Percentiles rank a stretch among this genome's conserved stretches.
Conservation (phyloP, 1,140 invertebrate genomes). For the Brachionus paranguensis region DNA sequence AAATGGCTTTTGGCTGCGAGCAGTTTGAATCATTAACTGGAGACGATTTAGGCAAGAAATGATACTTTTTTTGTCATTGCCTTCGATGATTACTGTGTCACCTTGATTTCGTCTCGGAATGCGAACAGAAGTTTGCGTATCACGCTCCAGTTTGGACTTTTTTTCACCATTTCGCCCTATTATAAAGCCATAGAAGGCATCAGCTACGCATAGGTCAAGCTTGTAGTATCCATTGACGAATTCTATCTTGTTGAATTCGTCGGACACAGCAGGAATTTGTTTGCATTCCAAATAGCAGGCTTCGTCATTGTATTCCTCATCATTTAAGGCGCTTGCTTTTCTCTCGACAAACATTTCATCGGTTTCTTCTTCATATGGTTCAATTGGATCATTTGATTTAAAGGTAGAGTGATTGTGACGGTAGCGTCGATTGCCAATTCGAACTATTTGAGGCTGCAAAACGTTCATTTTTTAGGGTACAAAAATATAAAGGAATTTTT, state of each 20-base stretch:
- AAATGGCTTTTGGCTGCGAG: neutral
- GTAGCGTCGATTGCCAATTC: neutral
- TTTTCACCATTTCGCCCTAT: conserved; percentile 34
- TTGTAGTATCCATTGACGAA: conserved; percentile 29
- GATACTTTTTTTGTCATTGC: neutral
- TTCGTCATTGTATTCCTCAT: conserved; percentile 43
- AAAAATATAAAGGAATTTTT: neutral
- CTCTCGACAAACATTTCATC: conserved; percentile 3
- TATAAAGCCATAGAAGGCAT: conserved; percentile 4
- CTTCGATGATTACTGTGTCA: neutral
- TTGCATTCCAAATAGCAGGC: neutral
- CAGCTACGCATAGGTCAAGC: neutral
- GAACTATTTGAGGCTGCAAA: conserved; percentile 2
- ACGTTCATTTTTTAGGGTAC: neutral
- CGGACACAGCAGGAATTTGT: neutral
- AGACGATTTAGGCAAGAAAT: conserved; percentile 1
- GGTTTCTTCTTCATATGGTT: conserved; percentile 25
- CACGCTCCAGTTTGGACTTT: neutral
- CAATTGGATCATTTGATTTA: neutral
- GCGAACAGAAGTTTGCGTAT: neutral
- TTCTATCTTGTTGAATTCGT: neutral
- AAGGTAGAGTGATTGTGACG: neutral
- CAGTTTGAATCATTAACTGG: neutral
- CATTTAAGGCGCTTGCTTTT: conserved; percentile 53
- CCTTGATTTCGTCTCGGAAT: neutral